Percentiles rank a stretch among this genome's conserved stretches.
Conservation (phyloP, 2,113 vertebrate species). For the Ia io region DNA sequence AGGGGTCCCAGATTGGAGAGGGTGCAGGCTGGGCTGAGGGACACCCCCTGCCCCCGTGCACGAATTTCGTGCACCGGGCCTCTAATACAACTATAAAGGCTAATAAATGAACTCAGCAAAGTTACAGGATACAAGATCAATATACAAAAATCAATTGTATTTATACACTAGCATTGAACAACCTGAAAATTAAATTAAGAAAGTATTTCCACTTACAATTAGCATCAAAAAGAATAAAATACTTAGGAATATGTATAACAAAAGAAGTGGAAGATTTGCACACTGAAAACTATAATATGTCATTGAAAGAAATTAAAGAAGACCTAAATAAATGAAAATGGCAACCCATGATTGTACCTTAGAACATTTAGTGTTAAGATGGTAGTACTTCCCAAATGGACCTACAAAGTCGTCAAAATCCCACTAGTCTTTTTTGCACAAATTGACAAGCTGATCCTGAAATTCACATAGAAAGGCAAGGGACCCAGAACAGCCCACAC, state of each 20-base stretch:
- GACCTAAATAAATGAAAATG: neutral
- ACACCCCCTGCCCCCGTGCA: too few relatives aligned
- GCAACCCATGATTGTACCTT: neutral
- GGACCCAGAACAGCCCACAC: neutral
- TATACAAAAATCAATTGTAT: neutral
- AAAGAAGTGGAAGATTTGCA: neutral
- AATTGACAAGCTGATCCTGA: neutral
- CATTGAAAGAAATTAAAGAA: neutral
- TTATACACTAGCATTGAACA: neutral
- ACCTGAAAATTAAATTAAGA: neutral
- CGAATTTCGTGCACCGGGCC: too few relatives aligned
- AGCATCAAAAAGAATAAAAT: neutral
- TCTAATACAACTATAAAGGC: neutral
- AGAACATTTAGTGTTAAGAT: neutral
- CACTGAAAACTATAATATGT: neutral
- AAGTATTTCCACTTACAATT: neutral
- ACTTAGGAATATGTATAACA: neutral
- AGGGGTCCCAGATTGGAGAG: too few relatives aligned
- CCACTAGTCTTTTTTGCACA: neutral
- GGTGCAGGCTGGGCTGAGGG: too few relatives aligned
- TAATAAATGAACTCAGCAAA: neutral
- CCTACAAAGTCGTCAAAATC: neutral
- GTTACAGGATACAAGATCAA: neutral
- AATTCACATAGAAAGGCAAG: neutral
- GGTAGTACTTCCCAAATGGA: neutral